Conservation (phyloP, 2,888 invertebrate genomes). For the Cephus spinipes region DNA sequence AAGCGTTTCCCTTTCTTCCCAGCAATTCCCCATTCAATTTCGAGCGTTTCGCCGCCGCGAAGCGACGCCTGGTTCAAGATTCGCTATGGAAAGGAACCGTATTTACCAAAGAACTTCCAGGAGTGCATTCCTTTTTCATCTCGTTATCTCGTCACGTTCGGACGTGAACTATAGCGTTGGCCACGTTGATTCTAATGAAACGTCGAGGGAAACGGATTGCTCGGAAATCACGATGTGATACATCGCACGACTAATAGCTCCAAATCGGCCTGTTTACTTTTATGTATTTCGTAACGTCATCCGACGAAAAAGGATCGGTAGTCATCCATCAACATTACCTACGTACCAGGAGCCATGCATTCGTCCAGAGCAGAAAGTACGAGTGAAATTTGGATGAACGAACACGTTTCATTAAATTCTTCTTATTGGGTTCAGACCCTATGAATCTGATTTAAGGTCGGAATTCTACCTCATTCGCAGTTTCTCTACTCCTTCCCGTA, state of each 20-base stretch:
- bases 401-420: not conserved
- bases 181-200: not conserved
- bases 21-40: not conserved
- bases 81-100: conserved; percentile 23
- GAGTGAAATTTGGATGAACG: not conserved
- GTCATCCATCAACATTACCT: conserved; percentile 44
- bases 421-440: not conserved
- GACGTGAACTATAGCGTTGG: not conserved
- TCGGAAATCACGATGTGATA: not conserved
- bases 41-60: not conserved
- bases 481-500: not conserved
- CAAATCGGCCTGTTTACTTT: conserved; percentile 38
- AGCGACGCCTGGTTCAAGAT: conserved; percentile 13
- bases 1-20: conserved; percentile 29
- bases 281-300: conserved; percentile 33
- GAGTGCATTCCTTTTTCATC: not conserved
- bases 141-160: not conserved
- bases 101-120: not conserved
- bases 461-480: not conserved
- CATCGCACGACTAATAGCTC: not conserved
- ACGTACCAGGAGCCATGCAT: not conserved
- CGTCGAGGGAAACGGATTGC: not conserved
- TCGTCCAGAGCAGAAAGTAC: not conserved
- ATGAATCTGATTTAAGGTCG: not conserved
- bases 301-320: conserved; percentile 12